These are phyloP conservation scores for Echinops telfairi DNA, from an alignment of 2,113 vertebrate species.

Conservation along the genomic window DNA sequence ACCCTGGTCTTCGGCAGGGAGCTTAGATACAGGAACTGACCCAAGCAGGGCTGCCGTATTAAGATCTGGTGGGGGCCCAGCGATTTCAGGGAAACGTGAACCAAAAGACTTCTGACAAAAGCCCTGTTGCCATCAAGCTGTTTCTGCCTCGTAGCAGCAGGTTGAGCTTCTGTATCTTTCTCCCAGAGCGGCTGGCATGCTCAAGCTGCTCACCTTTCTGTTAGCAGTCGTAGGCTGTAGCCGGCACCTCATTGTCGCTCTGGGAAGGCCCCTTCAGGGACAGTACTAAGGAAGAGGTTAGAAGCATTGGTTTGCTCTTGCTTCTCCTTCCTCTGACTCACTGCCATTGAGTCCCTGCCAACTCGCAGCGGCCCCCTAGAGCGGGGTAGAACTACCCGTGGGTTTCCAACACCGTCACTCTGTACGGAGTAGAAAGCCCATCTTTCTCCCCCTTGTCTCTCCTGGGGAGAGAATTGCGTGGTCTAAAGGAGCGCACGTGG, in stretches of 20 bases:
- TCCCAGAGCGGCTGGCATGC: too few relatives aligned
- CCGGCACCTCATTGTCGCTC: too few relatives aligned
- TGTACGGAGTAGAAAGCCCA: too few relatives aligned
- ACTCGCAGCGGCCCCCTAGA: too few relatives aligned
- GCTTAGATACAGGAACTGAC: not conserved
- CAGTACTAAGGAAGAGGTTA: not conserved
- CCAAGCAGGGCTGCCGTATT: not conserved
- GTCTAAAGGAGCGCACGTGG: not conserved
- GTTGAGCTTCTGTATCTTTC: not conserved
- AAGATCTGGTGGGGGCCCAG: fast-evolving
- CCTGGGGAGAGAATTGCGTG: not conserved
- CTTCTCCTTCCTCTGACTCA: not conserved
- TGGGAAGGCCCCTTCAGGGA: not conserved
- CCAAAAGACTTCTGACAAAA: not conserved
- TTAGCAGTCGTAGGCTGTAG: too few relatives aligned
- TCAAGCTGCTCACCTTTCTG: too few relatives aligned
- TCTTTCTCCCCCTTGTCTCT: not conserved
- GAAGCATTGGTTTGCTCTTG: not conserved
- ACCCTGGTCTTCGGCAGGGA: too few relatives aligned
- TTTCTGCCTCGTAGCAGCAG: not conserved
- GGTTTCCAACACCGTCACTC: too few relatives aligned
- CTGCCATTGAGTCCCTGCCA: too few relatives aligned
- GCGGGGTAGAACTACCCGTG: too few relatives aligned
- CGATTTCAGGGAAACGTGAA: not conserved
- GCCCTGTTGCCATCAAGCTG: not conserved